Evolutionary conservation across 2,888 invertebrate genomes (phyloP), one percentile per base, ranked within the genome.

Genomic region (Omphaloscelis lunosa): DNA sequence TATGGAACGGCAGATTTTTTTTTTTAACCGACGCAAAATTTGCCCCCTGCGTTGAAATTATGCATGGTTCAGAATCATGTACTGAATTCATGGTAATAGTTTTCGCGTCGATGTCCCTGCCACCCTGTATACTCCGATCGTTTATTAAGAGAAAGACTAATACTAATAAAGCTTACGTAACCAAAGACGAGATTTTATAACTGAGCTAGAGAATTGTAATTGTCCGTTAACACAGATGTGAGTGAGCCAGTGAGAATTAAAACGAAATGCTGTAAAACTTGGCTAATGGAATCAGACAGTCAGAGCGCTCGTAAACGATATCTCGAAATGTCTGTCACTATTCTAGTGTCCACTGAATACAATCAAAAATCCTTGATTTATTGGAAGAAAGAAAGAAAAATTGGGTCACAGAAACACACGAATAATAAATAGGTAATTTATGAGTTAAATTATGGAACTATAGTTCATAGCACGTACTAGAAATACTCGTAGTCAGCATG

Each of bases 241-340:
- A 63, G 70, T 71, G 56, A 34, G 62, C 17, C 41, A 51, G 45
- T 62, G 53, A 41, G 65, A 74, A 74, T 62, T 65, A 61, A 79
- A 73, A 59, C 6, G 48, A 53, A 67, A 67, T 71, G 75, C 66
- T 69, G 41, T 83, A 72, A 84, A 83, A 70, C 80, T 80, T 59
- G 51, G 45, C 65, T 75, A 82, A 80, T 75, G 80, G 80, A 80
- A 72, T 75, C 61, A 75, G 65, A 62, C 66, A 59, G 71, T 45
- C 71, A 66, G 34, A 63, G 12, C 17, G 39, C 39, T 84, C 58
- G 70, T 82, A 71, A 79, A 79, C 6, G 15, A 65, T 66, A 34
- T 59, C 5, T 77, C 29, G 17, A 67, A 80, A 45, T 70, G 6
- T 41, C 48, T 56, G 39, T 17, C n/a, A 65, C 63, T 53, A 53